A percentile compares a stretch with the other conserved stretches of the same genome.
These are phyloP conservation scores for Novumbra hubbsi DNA, from an alignment of 2,797 vertebrate genomes.

Conservation along the genomic window DNA sequence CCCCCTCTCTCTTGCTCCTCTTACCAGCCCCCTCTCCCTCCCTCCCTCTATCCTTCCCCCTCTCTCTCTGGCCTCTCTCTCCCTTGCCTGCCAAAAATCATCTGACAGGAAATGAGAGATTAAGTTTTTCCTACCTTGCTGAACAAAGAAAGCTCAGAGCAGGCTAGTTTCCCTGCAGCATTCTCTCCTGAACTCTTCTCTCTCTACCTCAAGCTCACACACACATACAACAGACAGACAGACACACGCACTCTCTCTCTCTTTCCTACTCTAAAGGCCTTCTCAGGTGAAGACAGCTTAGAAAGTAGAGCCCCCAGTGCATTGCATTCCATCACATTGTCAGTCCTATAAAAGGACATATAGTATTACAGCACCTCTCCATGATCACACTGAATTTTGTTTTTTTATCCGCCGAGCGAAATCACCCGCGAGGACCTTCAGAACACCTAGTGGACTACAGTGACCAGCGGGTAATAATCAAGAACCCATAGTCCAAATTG, in stretches of 20 bases:
- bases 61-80: background rate
- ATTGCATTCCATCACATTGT: background rate
- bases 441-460: too few relatives aligned
- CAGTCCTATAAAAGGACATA: background rate
- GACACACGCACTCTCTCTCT: background rate
- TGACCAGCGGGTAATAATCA: background rate
- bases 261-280: conserved; percentile 13
- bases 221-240: conserved; percentile 44
- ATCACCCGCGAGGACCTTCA: background rate
- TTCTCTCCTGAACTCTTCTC: conserved; percentile 59
- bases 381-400: background rate
- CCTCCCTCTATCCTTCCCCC: background rate
- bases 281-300: conserved; percentile 59
- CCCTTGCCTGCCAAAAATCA: conserved; percentile 83
- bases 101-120: conserved; percentile 96
- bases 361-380: background rate
- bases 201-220: conserved; percentile 60
- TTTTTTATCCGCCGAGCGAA: background rate
- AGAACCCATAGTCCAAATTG: background rate
- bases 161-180: conserved; percentile 75
- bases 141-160: conserved; percentile 92
- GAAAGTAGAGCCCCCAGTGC: conserved; percentile 39
- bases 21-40: background rate
- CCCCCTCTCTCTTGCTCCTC: background rate
- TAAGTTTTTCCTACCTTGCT: conserved; percentile 96